Conservation (phyloP, 2,113 vertebrate genomes). For the Brachyhypopomus gauderio region DNA sequence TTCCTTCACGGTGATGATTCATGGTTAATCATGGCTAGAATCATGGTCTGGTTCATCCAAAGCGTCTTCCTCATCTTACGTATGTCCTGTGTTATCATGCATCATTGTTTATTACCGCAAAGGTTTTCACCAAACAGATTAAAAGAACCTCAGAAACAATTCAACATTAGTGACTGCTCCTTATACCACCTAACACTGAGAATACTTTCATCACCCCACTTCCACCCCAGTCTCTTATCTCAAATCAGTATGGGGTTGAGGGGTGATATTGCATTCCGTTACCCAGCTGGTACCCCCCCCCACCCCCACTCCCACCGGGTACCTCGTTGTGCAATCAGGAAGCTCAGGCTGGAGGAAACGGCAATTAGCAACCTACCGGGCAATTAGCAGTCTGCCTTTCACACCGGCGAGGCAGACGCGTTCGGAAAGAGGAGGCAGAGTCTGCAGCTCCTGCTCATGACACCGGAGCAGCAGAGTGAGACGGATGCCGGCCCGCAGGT, state of each 20-base stretch:
- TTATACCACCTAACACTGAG: neutral
- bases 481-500: too few species aligned
- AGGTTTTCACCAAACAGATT: too few species aligned
- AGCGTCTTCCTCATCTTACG: too few species aligned
- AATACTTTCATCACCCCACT: slow-evolving; percentile 3
- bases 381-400: slow-evolving; percentile 28
- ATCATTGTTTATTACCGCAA: too few species aligned
- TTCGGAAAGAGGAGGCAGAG: slow-evolving; percentile 6
- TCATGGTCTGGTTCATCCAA: too few species aligned
- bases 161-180: neutral
- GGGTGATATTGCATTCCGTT: slow-evolving; percentile 8
- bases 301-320: neutral
- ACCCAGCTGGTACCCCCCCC: slow-evolving; percentile 6
- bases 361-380: slow-evolving; percentile 46
- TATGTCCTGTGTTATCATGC: too few species aligned
- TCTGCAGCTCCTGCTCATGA: slow-evolving; percentile 31
- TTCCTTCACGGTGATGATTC: too few species aligned
- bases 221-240: neutral
- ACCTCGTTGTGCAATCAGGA: slow-evolving; percentile 41
- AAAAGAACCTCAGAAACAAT: too few species aligned
- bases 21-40: too few species aligned
- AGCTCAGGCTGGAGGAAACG: slow-evolving; percentile 40
- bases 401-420: slow-evolving; percentile 6
- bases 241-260: neutral
- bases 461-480: slow-evolving; percentile 23